These are phyloP conservation scores for Decapterus maruadsi DNA, from an alignment of 2,797 vertebrate species.

Conservation along the genomic window DNA sequence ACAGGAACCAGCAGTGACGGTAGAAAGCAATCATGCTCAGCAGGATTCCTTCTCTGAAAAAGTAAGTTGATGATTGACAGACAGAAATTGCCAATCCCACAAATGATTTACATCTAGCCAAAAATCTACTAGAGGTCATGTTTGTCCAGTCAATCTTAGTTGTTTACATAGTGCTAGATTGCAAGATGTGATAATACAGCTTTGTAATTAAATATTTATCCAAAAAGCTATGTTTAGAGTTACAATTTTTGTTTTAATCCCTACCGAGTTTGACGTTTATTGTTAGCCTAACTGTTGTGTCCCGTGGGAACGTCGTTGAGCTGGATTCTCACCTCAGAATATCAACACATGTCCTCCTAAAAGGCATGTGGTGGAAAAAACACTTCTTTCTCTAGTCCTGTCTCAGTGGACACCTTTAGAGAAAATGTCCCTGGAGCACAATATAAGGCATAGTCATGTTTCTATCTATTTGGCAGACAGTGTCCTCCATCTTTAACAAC, in stretches of 20 bases:
- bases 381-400: not conserved
- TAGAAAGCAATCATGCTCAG: not conserved
- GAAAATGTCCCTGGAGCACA: not conserved
- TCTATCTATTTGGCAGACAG: no score
- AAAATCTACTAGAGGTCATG: not conserved
- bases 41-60: not conserved
- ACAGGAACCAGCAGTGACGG: no score
- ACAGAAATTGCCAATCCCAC: not conserved
- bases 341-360: not conserved
- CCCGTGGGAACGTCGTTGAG: not conserved
- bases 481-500: not conserved
- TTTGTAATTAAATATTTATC: not conserved
- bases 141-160: not conserved
- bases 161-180: not conserved
- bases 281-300: no score
- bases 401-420: conserved; percentile 1
- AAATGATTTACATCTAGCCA: no score
- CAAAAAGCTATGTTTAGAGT: no score
- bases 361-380: not conserved
- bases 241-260: no score
- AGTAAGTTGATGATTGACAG: not conserved
- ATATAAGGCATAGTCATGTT: not conserved
- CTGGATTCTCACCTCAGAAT: not conserved
- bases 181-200: not conserved
- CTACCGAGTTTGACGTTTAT: no score